Percentiles rank a stretch among this genome's conserved stretches.
Evolutionary conservation across 30 jellyfish, hydroid and myxozoan genomes (phyloP).

Genomic region (Hydractinia echinata): DNA sequence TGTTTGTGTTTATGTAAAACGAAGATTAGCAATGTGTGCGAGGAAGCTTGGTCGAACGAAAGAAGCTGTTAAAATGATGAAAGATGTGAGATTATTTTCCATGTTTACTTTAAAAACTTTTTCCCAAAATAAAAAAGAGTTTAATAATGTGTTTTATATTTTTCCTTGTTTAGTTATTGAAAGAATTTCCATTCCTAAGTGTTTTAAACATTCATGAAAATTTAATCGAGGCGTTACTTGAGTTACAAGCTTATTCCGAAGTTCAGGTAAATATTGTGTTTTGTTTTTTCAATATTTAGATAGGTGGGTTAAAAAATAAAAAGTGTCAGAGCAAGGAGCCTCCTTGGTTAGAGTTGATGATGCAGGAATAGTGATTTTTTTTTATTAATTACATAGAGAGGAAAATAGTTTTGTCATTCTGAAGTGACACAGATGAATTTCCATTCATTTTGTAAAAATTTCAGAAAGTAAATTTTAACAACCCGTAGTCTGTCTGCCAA

Average conservation of each 20-base stretch:
- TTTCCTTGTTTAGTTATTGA: conserved; percentile 43
- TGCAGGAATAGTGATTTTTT: neutral
- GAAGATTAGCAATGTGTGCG: conserved; percentile 98
- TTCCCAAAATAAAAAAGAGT: neutral
- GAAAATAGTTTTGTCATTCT: too few species aligned
- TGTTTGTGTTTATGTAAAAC: conserved; percentile 75
- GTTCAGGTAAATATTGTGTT: conserved; percentile 63
- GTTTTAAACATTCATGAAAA: conserved; percentile 89
- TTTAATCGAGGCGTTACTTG: conserved; percentile 87
- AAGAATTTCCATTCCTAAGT: conserved; percentile 79
- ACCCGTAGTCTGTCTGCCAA: too few species aligned
- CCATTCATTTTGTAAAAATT: too few species aligned
- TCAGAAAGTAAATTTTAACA: too few species aligned
- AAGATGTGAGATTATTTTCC: conserved; percentile 56
- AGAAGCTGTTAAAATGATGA: conserved; percentile 96
- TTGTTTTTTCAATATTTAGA: neutral
- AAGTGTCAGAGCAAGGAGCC: neutral
- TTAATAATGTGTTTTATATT: neutral
- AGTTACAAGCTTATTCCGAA: conserved; percentile 88
- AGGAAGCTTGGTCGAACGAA: conserved; percentile 89
- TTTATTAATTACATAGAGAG: too few species aligned
- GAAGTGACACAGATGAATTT: too few species aligned
- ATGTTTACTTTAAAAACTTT: neutral
- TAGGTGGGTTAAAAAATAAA: neutral
- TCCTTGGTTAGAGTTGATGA: neutral